Evolutionary conservation across 1,140 invertebrate species (phyloP).

Genomic region (Zeugodacus cucurbitae): DNA sequence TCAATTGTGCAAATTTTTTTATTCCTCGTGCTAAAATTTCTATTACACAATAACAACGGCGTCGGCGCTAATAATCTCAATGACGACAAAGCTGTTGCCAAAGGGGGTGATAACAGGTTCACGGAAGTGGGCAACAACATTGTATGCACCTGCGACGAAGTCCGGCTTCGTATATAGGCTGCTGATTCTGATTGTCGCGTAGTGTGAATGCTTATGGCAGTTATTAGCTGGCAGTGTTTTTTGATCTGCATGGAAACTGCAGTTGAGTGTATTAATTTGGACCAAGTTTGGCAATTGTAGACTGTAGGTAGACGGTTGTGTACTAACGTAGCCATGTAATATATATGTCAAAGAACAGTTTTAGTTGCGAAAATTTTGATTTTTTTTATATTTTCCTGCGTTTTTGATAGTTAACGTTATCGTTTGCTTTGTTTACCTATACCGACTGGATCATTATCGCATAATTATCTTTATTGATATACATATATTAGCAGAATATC

Average conservation of each 20-base stretch:
- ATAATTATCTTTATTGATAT: not conserved
- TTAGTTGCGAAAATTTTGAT: not conserved
- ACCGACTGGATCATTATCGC: not conserved
- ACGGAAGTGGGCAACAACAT: not conserved
- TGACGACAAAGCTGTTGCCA: not conserved
- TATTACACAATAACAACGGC: conserved; percentile 25
- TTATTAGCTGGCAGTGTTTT: not conserved
- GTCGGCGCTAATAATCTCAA: not conserved
- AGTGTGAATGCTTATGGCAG: not conserved
- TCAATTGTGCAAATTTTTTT: not conserved
- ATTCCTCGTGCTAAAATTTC: not conserved
- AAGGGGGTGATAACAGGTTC: not conserved
- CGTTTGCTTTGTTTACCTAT: not conserved
- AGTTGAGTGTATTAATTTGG: not conserved
- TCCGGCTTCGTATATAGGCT: not conserved
- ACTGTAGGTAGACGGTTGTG: not conserved
- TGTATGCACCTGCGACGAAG: not conserved
- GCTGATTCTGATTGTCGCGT: not conserved
- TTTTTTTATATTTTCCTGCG: not conserved
- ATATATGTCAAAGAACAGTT: not conserved
- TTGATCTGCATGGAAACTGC: not conserved
- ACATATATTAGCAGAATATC: not conserved
- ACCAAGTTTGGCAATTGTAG: not conserved
- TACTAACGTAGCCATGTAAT: not conserved
- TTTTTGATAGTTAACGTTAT: not conserved